Base-by-base conservation (phyloP, 2,113 vertebrate genomes). In the Lepus europaeus region DNA sequence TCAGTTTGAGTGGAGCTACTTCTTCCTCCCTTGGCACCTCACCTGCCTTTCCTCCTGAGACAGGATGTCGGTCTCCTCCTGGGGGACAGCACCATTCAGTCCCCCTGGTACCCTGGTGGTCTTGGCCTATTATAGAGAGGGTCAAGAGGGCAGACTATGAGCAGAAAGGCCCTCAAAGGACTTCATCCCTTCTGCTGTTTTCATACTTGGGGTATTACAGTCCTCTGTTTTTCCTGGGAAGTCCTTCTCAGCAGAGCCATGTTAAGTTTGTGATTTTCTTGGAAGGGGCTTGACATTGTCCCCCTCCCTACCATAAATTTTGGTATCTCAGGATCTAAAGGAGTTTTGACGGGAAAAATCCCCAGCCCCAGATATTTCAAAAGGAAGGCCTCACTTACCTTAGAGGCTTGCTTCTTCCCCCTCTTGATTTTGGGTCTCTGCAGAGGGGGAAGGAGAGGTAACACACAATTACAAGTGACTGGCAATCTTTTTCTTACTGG, bases 151-250 rank as follows among this genome's bases (percentile, higher is more conserved):
- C 4, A 11, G 66, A 7, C 16, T 19, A 2, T 10, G 20, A 36
- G 51, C 81, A 63, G 20, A 16, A 5, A 19, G 79, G 22, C 14
- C 45, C 53, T 33, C 22, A 3, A 29, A 20, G 23, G 0, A 16
- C 49, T 70, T n/a, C 36, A 3, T 2, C 13, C 27, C 5, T 22
- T 11, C 31, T 70, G 49, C 61, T 25, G 8, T 17, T 20, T 23
- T 14, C 51, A 6, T 49, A 5, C 39, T 2, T 6, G 5, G 20
- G 6, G 25, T 16, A 20, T 29, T 2, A 0, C 3, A 29, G n/a
- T 9, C 45, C 74, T 68, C 45, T n/a, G 23, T 11, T 49, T 81
- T 45, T 49, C 59, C 39, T 6, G 1, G 53, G 39, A 49, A 36
- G 3, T 7, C 53, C 39, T 76, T 68, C 68, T 36, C 45, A 9